A percentile compares a stretch with the other conserved stretches of the same genome.
phyloP scores from a whole-genome alignment of 2,113 vertebrate species.

The Vulpes vulpes region DNA sequence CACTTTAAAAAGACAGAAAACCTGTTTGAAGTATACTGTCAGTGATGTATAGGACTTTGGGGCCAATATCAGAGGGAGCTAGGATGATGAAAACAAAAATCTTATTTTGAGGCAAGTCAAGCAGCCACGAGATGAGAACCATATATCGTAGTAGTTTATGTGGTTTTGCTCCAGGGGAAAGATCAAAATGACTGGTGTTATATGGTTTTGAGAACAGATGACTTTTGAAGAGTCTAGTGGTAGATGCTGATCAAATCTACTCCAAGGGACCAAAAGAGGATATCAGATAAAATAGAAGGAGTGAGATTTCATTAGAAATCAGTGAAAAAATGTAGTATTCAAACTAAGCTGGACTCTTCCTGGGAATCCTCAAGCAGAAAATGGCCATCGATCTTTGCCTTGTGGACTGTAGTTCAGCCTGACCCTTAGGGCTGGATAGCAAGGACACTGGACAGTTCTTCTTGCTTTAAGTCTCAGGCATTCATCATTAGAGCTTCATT shows the following conservation, averaged over 20 bases:
- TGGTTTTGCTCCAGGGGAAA: constrained; percentile 13
- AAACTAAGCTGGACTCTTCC: background rate
- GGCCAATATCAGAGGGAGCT: background rate
- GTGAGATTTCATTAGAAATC: background rate
- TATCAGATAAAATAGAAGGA: constrained; percentile 27
- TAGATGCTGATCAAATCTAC: background rate
- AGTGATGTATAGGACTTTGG: background rate
- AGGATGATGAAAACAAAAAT: background rate
- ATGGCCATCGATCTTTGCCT: background rate
- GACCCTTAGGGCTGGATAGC: background rate
- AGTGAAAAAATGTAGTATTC: background rate
- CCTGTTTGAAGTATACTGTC: background rate
- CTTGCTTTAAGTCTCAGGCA: background rate
- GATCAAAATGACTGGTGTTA: background rate
- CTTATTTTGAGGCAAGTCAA: background rate
- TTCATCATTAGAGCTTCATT: background rate
- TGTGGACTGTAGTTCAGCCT: background rate
- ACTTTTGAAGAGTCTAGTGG: background rate
- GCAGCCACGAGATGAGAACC: background rate
- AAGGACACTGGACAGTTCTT: background rate
- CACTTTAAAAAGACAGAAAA: constrained; percentile 35
- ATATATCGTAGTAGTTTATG: background rate
- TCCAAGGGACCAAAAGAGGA: background rate
- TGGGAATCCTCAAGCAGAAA: background rate
- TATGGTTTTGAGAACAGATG: background rate